A percentile compares a stretch with the other conserved stretches of the same genome.
These are phyloP conservation scores for Daubentonia madagascariensis DNA, from an alignment of 2,113 vertebrate species.

Conservation along the genomic window DNA sequence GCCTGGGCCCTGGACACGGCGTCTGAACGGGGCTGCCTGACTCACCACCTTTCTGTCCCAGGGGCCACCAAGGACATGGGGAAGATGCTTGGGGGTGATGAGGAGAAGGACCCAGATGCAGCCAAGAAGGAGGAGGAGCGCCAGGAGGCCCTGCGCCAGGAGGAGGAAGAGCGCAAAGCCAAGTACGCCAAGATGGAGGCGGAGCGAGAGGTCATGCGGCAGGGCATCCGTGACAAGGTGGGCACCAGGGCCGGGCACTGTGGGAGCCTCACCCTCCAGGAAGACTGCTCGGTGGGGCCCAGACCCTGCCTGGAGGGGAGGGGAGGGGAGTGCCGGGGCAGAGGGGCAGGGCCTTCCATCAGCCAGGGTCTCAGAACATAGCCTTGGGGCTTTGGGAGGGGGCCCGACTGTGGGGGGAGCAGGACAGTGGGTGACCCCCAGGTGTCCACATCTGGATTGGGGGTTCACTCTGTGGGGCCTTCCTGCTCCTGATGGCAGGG, in stretches of 20 bases:
- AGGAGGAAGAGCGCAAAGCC: conserved; percentile 94
- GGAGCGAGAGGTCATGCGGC: conserved; percentile 92
- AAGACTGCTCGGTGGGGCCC: neutral
- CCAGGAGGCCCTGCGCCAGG: conserved; percentile 92
- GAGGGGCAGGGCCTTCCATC: neutral
- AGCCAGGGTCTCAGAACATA: neutral
- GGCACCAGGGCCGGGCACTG: neutral
- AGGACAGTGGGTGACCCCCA: neutral
- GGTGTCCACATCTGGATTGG: accelerated
- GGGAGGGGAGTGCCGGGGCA: accelerated
- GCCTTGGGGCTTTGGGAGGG: neutral
- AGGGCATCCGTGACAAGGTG: conserved; percentile 97
- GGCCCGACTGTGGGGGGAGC: too few relatives aligned
- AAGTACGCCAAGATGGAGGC: conserved; percentile 95
- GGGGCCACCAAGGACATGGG: conserved; percentile 94
- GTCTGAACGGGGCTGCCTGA: neutral
- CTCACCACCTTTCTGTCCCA: conserved; percentile 53
- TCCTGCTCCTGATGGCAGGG: neutral
- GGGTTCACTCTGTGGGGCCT: neutral
- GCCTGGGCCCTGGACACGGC: accelerated
- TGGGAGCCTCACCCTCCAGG: neutral
- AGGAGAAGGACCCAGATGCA: conserved; percentile 92
- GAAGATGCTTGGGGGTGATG: conserved; percentile 91
- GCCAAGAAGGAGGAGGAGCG: conserved; percentile 94
- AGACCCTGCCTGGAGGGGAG: neutral